These are phyloP conservation scores for Micromussa lordhowensis DNA, from an alignment of 92 coral and sea anemone species.

Conservation along the genomic window DNA sequence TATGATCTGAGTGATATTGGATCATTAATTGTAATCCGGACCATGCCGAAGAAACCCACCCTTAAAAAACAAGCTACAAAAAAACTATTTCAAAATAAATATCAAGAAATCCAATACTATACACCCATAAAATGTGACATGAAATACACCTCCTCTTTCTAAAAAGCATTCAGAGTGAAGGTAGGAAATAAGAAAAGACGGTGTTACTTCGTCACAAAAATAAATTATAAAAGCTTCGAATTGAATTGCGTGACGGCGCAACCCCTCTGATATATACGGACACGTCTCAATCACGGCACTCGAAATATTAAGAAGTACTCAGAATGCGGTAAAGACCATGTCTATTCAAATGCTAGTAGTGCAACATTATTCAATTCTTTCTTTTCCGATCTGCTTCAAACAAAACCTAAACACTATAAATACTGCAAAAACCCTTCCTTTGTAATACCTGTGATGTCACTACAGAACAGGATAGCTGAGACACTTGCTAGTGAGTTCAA, in stretches of 20 bases:
- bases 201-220: not conserved
- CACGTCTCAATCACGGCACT: not conserved
- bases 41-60: no score
- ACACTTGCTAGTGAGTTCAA: not conserved
- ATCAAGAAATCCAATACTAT: not conserved
- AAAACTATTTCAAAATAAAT: not conserved
- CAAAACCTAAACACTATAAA: not conserved
- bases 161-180: not conserved
- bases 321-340: not conserved
- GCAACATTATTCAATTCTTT: not conserved
- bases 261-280: not conserved
- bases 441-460: not conserved
- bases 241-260: not conserved
- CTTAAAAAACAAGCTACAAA: not conserved
- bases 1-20: no score
- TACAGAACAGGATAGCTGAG: not conserved
- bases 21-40: no score
- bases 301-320: not conserved
- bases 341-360: not conserved
- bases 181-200: not conserved
- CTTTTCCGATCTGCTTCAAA: not conserved
- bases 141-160: not conserved
- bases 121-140: not conserved
- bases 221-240: not conserved
- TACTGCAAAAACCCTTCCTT: not conserved